Evolutionary conservation across 2,888 invertebrate species (phyloP), one percentile per base, ranked within the genome.

Genomic region (Lysandra coridon): DNA sequence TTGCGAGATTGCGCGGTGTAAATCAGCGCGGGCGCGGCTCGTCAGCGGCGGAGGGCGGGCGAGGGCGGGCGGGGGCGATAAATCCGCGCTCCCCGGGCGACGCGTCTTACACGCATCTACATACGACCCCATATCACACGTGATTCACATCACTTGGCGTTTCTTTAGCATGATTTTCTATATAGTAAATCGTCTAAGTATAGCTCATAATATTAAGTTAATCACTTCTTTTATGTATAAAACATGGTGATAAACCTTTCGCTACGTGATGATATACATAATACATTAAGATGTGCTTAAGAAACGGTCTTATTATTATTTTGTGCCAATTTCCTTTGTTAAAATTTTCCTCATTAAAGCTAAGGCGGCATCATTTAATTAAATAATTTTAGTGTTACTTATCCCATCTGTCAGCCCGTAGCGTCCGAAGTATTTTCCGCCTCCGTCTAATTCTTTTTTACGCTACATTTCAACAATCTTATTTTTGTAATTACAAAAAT

Each of bases 401-500:
- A 89, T 89, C 88, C 87, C 88, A 89, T 90, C 89, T 88, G 88
- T 91, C 92, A 90, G 85, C 83, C 84, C 82, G 87, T 86, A 88
- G 86, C 88, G 86, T 88, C 87, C 86, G 83, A 89, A 90, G 89
- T 87, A 90, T 92, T 92, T 91, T 88, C 91, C 91, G 89, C 89
- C 88, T 90, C 88, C 89, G 86, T 91, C 93, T 90, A 93, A 94
- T 94, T 93, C 93, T 93, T 94, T 93, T 93, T 94, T 93, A 94
- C 94, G 94, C 93, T 94, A 94, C 94, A 94, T 94, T 94, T 94
- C 93, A 92, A 91, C 93, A 94, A 93, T 93, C 94, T 93, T 94
- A 94, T 94, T 94, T 94, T 94, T 93, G 94, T 94, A 94, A 94
- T 94, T 94, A 94, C 94, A 94, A 94, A 94, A 94, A 94, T 93